Percentiles rank a stretch among this genome's conserved stretches.
Evolutionary conservation across 2,888 invertebrate species (phyloP).

Genomic region (Cataglyphis rosenhaueri): DNA sequence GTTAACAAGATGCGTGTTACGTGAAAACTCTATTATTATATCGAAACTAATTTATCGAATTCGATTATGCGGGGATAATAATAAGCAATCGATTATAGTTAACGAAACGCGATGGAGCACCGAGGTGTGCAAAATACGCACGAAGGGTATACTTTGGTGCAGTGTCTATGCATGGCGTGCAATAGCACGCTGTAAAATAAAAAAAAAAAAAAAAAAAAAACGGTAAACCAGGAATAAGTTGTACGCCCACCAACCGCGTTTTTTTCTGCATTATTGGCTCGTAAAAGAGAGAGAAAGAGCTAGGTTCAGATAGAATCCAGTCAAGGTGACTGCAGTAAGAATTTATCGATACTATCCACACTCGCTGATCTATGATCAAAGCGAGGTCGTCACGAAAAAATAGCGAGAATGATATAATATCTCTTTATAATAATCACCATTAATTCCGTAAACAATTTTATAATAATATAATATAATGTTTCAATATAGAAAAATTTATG

Average conservation of each 20-base stretch:
- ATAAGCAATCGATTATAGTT: conserved; percentile 27
- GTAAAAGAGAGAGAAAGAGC: conserved; percentile 3
- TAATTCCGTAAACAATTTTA: conserved; percentile 5
- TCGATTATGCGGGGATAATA: conserved; percentile 12
- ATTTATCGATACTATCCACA: conserved; percentile 44
- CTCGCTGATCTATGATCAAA: conserved; percentile 24
- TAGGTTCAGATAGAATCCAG: conserved; percentile 16
- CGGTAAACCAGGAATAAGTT: conserved; percentile 50
- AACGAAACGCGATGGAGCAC: conserved; percentile 36
- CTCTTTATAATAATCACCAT: neutral
- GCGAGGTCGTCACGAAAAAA: conserved; percentile 40
- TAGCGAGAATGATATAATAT: neutral
- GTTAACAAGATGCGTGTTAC: neutral
- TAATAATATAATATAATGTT: neutral
- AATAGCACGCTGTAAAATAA: conserved; percentile 19
- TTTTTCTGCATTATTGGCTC: conserved; percentile 44
- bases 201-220: conserved; percentile 1
- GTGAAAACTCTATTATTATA: neutral
- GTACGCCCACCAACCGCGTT: conserved; percentile 41
- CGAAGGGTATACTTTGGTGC: conserved; percentile 21
- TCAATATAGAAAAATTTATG: neutral
- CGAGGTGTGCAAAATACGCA: conserved; percentile 16
- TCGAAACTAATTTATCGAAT: neutral
- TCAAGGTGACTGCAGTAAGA: conserved; percentile 39
- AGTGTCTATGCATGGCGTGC: conserved; percentile 14